Percentiles rank a stretch among this genome's conserved stretches.
Conservation (phyloP, 2,113 vertebrate species). For the Otolemur garnettii region DNA sequence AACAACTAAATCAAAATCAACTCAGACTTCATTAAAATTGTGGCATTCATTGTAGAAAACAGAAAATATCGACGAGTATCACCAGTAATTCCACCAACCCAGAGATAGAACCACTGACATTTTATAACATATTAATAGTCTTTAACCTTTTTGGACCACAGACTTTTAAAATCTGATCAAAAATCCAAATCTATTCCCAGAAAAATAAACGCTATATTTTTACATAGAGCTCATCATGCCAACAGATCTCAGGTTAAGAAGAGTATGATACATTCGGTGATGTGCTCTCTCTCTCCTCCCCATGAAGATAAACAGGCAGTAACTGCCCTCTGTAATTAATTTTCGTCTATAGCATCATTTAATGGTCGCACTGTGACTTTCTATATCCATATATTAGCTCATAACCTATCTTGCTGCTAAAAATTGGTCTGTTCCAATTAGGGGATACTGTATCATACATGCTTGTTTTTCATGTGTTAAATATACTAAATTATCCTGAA, state of each 20-base stretch:
- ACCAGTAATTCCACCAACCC: background rate
- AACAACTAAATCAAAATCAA: constrained; percentile 38
- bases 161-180: constrained; percentile 55
- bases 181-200: background rate
- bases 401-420: background rate
- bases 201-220: constrained; percentile 7
- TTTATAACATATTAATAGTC: background rate
- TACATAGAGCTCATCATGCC: background rate
- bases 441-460: background rate
- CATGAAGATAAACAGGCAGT: constrained; percentile 25
- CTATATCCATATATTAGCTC: background rate
- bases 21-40: background rate
- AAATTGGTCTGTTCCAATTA: background rate
- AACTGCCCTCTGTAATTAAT: background rate
- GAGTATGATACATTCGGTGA: background rate
- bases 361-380: background rate
- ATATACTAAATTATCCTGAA: background rate
- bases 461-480: background rate
- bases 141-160: background rate
- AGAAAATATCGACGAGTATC: background rate
- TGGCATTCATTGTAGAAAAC: background rate
- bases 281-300: background rate
- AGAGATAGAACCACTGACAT: background rate
- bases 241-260: background rate
- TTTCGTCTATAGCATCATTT: background rate